Base-by-base conservation (phyloP, 2,888 invertebrate genomes). In the Meteorus cinctellus region DNA sequence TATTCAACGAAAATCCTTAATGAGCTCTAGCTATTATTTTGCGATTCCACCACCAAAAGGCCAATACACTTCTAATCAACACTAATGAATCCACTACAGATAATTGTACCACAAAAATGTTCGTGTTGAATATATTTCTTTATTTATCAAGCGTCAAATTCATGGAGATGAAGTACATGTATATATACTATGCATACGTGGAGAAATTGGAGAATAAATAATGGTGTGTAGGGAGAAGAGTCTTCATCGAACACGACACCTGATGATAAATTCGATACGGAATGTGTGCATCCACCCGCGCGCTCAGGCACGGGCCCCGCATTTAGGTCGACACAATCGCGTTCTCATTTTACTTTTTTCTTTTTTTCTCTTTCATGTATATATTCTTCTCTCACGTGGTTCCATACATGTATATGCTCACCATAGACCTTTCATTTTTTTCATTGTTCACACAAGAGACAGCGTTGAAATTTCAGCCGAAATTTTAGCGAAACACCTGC, bases 261-360 rank as follows among this genome's bases (percentile, higher is more conserved):
- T 83, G 36, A 29, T 36, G 84, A 87, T 87, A 87, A 88, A 88
- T 87, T 88, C 84, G 88, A 88, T 88, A 88, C 87, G 86, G 85
- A 55, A 55, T 55, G 55, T 8, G 55, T 84, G 84, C 81, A 82
- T 81, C 62, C 85, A 83, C 82, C 84, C 81, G 84, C 80, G 82
- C 83, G 79, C 86, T 84, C 81, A 80, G 83, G 80, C 86, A 85
- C 81, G 80, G 83, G 80, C 24, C 55, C 55, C 55, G 55, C 55
- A 55, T 55, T 55, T 55, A 19, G 19, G 55, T 82, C 82, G 82
- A 75, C 48, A 74, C 72, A 75, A 76, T 48, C 67, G 55, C 75
- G 65, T 74, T 77, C 60, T 66, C 60, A 51, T 48, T 71, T 72
- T 77, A 76, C 74, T 71, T 71, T 69, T 72, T 72, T 68, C 72